Evolutionary conservation across 2,888 invertebrate species (phyloP).

Genomic region (Campopleginae sp.): DNA sequence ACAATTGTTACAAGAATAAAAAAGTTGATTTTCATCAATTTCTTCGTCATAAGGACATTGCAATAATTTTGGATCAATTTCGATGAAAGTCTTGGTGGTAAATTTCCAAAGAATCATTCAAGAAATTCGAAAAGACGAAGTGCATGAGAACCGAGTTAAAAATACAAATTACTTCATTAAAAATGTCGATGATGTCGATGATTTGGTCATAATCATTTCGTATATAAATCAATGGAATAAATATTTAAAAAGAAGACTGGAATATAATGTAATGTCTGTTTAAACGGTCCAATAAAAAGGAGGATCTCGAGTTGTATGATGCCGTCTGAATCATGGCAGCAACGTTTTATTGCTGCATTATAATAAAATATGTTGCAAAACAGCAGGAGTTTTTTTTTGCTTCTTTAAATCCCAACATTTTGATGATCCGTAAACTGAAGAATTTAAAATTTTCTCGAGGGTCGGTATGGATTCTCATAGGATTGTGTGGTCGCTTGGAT

Average conservation of each 20-base stretch:
- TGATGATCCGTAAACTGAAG: constrained; percentile 18
- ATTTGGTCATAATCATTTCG: no score
- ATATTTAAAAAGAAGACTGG: background rate
- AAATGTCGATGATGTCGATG: no score
- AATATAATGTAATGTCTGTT: constrained; percentile 24
- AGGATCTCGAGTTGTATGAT: constrained; percentile 9
- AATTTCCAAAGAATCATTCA: no score
- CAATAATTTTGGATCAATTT: no score
- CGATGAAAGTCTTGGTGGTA: no score
- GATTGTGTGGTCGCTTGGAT: constrained; percentile 46
- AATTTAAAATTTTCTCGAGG: constrained; percentile 47
- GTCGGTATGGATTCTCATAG: constrained; percentile 28
- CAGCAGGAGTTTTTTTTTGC: constrained; percentile 30
- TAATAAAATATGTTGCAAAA: constrained; percentile 37
- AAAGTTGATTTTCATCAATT: no score
- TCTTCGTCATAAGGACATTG: no score
- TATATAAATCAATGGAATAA: background rate
- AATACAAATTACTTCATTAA: no score
- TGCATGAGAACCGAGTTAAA: no score
- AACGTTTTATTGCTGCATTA: constrained; percentile 41
- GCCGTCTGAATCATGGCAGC: constrained; percentile 16
- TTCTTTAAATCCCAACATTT: background rate
- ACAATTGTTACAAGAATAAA: no score
- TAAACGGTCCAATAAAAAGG: constrained; percentile 29
- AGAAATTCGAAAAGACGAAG: no score